Evolutionary conservation across 2,888 invertebrate genomes (phyloP).

Genomic region (Monopis laevigella): DNA sequence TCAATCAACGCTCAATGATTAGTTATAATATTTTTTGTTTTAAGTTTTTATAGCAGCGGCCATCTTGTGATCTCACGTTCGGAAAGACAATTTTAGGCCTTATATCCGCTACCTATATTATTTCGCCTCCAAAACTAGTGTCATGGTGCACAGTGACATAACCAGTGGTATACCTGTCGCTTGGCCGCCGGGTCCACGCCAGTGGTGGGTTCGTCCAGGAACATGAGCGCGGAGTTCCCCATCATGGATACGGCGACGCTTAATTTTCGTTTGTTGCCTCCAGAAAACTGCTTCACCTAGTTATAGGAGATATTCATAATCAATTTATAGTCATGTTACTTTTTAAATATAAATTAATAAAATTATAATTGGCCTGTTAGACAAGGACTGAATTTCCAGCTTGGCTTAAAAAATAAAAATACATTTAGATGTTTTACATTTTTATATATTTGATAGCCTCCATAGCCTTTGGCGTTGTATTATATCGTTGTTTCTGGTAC

Average conservation of each 20-base stretch:
- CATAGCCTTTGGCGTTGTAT: too few relatives aligned
- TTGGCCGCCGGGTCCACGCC: slow-evolving; percentile 85
- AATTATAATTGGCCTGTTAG: neutral
- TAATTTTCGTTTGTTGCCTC: slow-evolving; percentile 81
- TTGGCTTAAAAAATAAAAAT: too few relatives aligned
- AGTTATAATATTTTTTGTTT: too few relatives aligned
- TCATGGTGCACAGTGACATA: too few relatives aligned
- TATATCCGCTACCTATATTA: too few relatives aligned
- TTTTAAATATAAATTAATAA: neutral
- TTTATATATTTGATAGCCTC: too few relatives aligned
- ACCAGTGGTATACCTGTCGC: slow-evolving; percentile 42
- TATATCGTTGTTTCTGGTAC: too few relatives aligned
- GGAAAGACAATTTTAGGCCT: neutral
- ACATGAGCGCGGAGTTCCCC: slow-evolving; percentile 74
- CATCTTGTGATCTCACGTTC: too few relatives aligned
- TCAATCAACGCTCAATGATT: too few relatives aligned
- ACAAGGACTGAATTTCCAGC: too few relatives aligned
- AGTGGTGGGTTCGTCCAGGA: slow-evolving; percentile 74
- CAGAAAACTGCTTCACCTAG: slow-evolving; percentile 70
- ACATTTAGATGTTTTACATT: too few relatives aligned
- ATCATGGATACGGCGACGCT: slow-evolving; percentile 77
- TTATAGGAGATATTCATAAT: neutral
- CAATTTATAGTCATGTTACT: neutral
- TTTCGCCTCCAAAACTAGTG: slow-evolving; percentile 31
- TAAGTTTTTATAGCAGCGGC: too few relatives aligned